These are phyloP conservation scores for Alethe diademata DNA, from an alignment of 2,113 vertebrate species.

Conservation along the genomic window DNA sequence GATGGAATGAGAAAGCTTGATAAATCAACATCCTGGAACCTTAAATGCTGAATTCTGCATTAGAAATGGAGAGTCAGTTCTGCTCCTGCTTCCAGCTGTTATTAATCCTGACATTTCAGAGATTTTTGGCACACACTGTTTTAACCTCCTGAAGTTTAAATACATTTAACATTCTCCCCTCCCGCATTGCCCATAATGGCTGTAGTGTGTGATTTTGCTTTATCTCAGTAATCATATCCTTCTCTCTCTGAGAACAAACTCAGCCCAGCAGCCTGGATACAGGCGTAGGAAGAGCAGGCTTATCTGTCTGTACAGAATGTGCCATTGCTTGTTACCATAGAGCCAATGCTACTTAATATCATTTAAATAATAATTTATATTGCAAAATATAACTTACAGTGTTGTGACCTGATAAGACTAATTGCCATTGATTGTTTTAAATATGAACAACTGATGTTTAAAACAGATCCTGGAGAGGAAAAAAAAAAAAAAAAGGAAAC, in stretches of 20 bases:
- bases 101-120: slow-evolving; percentile 40
- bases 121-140: not conserved
- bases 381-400: slow-evolving; percentile 15
- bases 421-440: slow-evolving; percentile 19
- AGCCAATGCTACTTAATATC: slow-evolving; percentile 16
- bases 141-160: slow-evolving; percentile 26
- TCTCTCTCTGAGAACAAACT: slow-evolving; percentile 9
- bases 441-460: not conserved
- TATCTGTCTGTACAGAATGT: slow-evolving; percentile 44
- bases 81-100: slow-evolving; percentile 10
- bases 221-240: slow-evolving; percentile 38
- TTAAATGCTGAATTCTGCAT: not conserved
- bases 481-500: not conserved
- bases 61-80: not conserved
- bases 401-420: slow-evolving; percentile 26
- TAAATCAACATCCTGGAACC: slow-evolving; percentile 1
- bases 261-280: slow-evolving; percentile 10
- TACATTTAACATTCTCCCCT: not conserved
- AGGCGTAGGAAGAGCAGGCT: slow-evolving; percentile 5
- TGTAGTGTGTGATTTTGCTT: slow-evolving; percentile 3
- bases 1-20: not conserved
- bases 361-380: slow-evolving; percentile 56
- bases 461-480: not conserved
- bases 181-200: not conserved
- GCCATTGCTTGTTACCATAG: slow-evolving; percentile 30